Evolutionary conservation across 2,113 vertebrate genomes (phyloP), one percentile per base, ranked within the genome.

Genomic region (Alligator mississippiensis): DNA sequence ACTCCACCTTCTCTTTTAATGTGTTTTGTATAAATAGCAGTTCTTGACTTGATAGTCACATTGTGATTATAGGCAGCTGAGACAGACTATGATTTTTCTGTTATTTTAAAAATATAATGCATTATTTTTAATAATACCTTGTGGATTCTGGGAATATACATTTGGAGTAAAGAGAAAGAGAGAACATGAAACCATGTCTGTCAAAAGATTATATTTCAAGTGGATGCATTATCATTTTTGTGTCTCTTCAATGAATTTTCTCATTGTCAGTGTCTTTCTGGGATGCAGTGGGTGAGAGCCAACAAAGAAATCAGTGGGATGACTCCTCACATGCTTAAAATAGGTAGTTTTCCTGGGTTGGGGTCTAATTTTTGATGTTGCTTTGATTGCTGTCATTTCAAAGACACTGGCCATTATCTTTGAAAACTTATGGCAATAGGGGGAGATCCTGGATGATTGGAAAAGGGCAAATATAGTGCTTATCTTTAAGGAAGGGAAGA

Each of bases 1-100:
- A 84, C 7, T 57, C 27, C n/a, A 74, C 24, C 82, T 90, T 74
- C 27, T 90, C 55, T 87, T 89, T 86, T 82, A 55, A 54, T 19
- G 9, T 70, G 27, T 95, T 95, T 93, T 87, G 55, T 92, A 64
- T 93, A 96, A 95, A 94, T 93, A 92, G 80, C 68, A 87, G 78
- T 58, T 64, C 38, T 90, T 96, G 74, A 34, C 75, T 96, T 87
- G 18, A 80, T 75, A 85, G 24, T 77, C 60, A 89, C 47, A 55
- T 54, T 80, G 84, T 87, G 47, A 61, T 87, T 84, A 70, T 79
- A 93, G n/a, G n/a, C 18, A 92, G 83, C 5, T 59, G 70, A 93
- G 91, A 64, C 27, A 68, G 89, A 91, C 59, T 38, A 66, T 21
- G 30, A 57, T 70, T 34, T 47, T 74, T 47, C 10, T 25, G 34